Base-by-base conservation (phyloP, 2,113 vertebrate species). In the Heterochromis multidens region DNA sequence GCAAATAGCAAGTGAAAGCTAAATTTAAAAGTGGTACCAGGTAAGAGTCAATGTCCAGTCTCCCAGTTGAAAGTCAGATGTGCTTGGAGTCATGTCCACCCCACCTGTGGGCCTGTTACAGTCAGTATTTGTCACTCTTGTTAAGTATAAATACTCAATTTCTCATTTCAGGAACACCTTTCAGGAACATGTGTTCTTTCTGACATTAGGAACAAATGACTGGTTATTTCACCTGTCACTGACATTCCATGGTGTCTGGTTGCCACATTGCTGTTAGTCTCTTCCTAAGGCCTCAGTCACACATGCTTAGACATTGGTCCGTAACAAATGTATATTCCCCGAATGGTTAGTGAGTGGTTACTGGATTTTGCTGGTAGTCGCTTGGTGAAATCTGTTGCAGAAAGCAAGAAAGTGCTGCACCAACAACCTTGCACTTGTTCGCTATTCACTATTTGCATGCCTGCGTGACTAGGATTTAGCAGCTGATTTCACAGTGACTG, bases 211-310 rank as follows among this genome's bases (percentile, higher is more conserved):
- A 27, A 43, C 63, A 67, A 0, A 67, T 37, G 7, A 70, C 14
- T 70, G 40, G 2, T 46, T 46, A 46, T 46, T 13, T 46, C 23
- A 16, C 6, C 23, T 17, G 23, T 70, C 40, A 52, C 49, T 19
- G 7, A 27, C 40, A 46, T 72, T 49, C 40, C 46, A 19, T 0
- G 25, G 46, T 0, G 40, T 70, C 17, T 2, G 5, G 23, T 29
- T 25, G 43, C 40, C 23, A 29, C 40, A 5, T 46, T 40, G 25
- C 23, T 67, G 65, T 40, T 70, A 70, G 14, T 49, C 14, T 27
- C 5, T 29, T 46, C 43, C 14, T 49, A 49, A 11, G 23, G 67
- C 16, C 40, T 21, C 67, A 13, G 25, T 49, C 40, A 29, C 17
- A 21, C 5, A 0, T 5, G 37, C 65, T 19, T 46, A 46, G 8